Evolutionary conservation across 2,797 vertebrate species (phyloP), one percentile per base, ranked within the genome.

Genomic region (Gallinago stenura): DNA sequence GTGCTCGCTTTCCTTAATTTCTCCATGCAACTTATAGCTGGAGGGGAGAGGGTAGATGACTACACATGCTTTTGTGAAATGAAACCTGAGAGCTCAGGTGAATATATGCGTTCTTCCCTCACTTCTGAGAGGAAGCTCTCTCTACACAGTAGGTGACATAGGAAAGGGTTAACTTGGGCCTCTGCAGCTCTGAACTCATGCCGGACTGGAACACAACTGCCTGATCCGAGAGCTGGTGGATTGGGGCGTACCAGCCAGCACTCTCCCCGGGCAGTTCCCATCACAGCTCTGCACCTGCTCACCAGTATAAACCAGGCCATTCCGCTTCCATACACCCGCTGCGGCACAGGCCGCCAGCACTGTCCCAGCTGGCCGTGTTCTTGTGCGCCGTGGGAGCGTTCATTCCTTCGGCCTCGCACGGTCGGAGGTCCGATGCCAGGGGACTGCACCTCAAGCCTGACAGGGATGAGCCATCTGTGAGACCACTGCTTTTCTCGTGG

Each of bases 391-490:
- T 4, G 16, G 13, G 22, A 12, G 10, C 1, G 0, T 39, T 50
- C 0, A 0, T 45, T 64, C 37, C 61, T 26, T 13, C 0, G 0
- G 43, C 21, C 28, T 58, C 1, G 0, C 20, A 7, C 0, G 1
- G 26, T 24, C 10, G 1, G 6, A 56, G 50, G 26, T 43, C 35
- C 7, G 28, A 33, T 76, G 26, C 37, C 0, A 0, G 12, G 12
- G 35, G 20, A 12, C 57, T 82, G 57, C n/a, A n/a, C 24, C 30
- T 76, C 64, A 37, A 14, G 12, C 45, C 33, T 46, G 83, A 17
- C 8, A 8, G 30, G 25, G 33, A 82, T 30, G 15, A 35, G 51
- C 70, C n/a, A 3, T 14, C 39, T 18, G 26, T 37, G 43, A 41
- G 56, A 35, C 9, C 62, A 22, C 57, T 18, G 30, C 57, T 65